Conservation (phyloP, 2,797 vertebrate genomes). For the Propithecus deckenii region DNA sequence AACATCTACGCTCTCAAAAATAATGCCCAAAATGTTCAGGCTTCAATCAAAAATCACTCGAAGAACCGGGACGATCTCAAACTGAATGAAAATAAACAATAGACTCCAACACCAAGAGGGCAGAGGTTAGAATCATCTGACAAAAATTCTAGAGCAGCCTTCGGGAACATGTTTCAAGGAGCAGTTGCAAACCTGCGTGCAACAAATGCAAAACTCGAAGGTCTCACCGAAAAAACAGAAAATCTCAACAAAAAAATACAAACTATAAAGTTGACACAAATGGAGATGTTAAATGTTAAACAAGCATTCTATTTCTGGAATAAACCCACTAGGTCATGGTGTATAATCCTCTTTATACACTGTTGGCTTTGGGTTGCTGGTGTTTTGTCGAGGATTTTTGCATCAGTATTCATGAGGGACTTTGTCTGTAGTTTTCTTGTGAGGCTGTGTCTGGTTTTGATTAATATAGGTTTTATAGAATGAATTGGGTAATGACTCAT, state of each 20-base stretch:
- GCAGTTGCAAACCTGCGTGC: neutral
- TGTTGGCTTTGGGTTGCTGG: too few species aligned
- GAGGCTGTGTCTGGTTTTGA: neutral
- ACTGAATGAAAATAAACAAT: neutral
- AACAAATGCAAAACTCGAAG: neutral
- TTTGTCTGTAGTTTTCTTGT: neutral
- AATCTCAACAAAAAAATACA: neutral
- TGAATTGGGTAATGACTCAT: neutral
- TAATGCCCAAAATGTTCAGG: neutral
- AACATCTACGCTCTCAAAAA: too few species aligned
- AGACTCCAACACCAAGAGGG: neutral
- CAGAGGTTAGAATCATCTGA: neutral
- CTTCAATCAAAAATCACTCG: neutral
- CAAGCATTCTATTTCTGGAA: neutral
- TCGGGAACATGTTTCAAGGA: neutral
- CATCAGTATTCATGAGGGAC: neutral
- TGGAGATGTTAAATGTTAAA: too few species aligned
- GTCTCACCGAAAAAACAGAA: neutral
- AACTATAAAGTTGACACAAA: neutral
- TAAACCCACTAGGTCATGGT: neutral
- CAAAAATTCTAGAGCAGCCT: neutral
- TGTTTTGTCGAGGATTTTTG: neutral
- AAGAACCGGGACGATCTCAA: neutral
- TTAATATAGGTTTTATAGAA: neutral
- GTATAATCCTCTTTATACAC: accelerated